These are phyloP conservation scores for Myopa testacea DNA, from an alignment of 2,888 invertebrate species.

Conservation along the genomic window DNA sequence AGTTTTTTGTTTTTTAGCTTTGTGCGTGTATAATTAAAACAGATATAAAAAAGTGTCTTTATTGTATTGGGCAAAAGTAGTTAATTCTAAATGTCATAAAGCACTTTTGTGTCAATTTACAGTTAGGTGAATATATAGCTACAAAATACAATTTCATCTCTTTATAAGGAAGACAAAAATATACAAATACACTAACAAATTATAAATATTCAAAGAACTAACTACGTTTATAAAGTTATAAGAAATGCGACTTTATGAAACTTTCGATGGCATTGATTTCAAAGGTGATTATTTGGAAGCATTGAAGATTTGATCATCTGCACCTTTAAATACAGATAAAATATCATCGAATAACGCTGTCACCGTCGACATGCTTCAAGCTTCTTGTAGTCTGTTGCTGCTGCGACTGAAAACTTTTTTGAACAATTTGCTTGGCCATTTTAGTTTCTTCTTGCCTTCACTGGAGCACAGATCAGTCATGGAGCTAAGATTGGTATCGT, in stretches of 20 bases:
- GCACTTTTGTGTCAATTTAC: constrained; percentile 3
- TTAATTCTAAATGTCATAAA: constrained; percentile 17
- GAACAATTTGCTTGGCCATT: constrained; percentile 55
- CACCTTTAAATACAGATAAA: too few relatives aligned
- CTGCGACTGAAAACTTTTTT: constrained; percentile 59
- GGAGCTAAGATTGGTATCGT: constrained; percentile 15
- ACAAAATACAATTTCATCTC: constrained; percentile 12
- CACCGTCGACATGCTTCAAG: background rate
- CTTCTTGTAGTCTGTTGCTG: constrained; percentile 54
- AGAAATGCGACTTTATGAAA: background rate
- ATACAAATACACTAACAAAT: background rate
- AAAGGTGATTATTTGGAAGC: background rate
- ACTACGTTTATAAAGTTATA: background rate
- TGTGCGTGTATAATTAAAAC: background rate
- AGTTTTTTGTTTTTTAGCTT: background rate
- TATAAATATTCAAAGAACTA: constrained; percentile 3
- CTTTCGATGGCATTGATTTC: background rate
- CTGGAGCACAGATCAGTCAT: constrained; percentile 53
- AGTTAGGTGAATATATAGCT: constrained; percentile 1
- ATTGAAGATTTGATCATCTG: background rate
- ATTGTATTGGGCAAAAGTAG: background rate
- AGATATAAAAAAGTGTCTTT: constrained; percentile 28
- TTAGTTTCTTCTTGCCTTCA: constrained; percentile 55
- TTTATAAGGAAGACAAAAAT: constrained; percentile 1
- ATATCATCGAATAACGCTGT: background rate